Evolutionary conservation across 2,797 vertebrate species (phyloP).

Genomic region (Pseudotriccus pelzelni): DNA sequence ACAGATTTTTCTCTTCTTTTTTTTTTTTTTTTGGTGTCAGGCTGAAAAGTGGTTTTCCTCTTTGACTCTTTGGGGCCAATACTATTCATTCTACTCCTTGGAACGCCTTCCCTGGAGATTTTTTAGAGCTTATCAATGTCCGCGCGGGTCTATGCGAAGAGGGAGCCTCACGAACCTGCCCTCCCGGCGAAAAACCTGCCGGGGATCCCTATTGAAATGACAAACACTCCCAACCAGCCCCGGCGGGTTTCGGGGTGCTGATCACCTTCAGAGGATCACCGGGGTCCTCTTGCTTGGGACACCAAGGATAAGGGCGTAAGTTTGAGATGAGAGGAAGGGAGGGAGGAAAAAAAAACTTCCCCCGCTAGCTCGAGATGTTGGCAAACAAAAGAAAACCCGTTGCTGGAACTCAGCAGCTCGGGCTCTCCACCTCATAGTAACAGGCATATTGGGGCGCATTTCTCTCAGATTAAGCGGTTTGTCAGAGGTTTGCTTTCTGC

Average conservation of each 20-base stretch:
- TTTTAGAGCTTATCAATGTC: not conserved
- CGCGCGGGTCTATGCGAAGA: not conserved
- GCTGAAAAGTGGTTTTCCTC: not conserved
- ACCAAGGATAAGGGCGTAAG: accelerated
- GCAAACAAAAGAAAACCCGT: not conserved
- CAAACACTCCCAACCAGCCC: not conserved
- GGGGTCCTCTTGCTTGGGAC: not conserved
- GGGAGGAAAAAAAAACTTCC: not conserved
- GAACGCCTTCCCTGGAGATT: not conserved
- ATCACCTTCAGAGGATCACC: not conserved
- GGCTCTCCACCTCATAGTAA: not conserved
- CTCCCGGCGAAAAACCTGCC: not conserved
- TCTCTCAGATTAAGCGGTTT: not conserved
- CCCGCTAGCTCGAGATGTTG: not conserved
- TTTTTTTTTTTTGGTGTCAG: accelerated
- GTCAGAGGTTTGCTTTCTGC: no score
- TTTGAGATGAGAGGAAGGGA: not conserved
- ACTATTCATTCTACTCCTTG: not conserved
- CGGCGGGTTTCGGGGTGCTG: accelerated
- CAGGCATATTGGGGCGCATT: accelerated
- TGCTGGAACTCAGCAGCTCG: no score
- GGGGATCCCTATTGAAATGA: not conserved
- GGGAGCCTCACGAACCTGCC: not conserved
- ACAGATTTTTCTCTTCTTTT: not conserved
- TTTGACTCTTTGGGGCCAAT: not conserved